A percentile compares a stretch with the other conserved stretches of the same genome.
Conservation (phyloP, 2,797 vertebrate genomes). For the Ctenosaura bakeri region DNA sequence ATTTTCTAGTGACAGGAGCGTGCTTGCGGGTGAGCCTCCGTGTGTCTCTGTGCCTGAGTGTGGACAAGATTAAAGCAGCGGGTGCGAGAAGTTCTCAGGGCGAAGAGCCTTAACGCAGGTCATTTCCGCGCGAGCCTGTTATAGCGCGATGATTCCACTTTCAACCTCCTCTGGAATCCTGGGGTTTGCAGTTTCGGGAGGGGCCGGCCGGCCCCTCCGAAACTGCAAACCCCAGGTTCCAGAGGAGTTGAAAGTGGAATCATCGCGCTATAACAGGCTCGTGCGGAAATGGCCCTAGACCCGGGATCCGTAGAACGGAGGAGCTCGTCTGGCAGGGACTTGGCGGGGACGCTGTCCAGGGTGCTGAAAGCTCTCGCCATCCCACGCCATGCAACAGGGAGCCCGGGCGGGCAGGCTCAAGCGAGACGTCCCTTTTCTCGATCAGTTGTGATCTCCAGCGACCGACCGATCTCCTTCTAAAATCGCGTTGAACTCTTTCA, state of each 20-base stretch:
- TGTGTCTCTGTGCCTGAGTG: background rate
- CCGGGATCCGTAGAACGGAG: background rate
- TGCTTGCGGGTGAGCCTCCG: too few relatives aligned
- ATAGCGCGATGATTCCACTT: too few relatives aligned
- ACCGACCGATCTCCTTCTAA: background rate
- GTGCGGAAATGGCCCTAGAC: too few relatives aligned
- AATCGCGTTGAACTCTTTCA: background rate
- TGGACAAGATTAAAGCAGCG: conserved; percentile 6
- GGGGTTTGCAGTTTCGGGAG: too few relatives aligned
- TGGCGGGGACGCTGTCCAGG: conserved; percentile 8
- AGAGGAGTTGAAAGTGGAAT: too few relatives aligned
- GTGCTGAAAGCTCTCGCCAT: background rate
- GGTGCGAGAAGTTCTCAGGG: conserved; percentile 22
- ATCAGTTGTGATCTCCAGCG: background rate
- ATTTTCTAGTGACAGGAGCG: too few relatives aligned
- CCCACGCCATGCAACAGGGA: conserved; percentile 37
- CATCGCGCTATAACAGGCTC: too few relatives aligned
- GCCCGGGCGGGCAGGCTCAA: background rate
- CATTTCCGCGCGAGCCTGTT: too few relatives aligned
- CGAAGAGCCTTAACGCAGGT: conserved; percentile 18
- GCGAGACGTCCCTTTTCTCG: conserved; percentile 19
- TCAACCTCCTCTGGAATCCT: too few relatives aligned
- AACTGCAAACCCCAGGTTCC: too few relatives aligned
- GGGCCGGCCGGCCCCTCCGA: too few relatives aligned
- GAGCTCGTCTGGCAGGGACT: too few relatives aligned